Percentiles rank a stretch among this genome's conserved stretches.
These are phyloP conservation scores for Garra rufa DNA, from an alignment of 2,113 vertebrate species.

Conservation along the genomic window DNA sequence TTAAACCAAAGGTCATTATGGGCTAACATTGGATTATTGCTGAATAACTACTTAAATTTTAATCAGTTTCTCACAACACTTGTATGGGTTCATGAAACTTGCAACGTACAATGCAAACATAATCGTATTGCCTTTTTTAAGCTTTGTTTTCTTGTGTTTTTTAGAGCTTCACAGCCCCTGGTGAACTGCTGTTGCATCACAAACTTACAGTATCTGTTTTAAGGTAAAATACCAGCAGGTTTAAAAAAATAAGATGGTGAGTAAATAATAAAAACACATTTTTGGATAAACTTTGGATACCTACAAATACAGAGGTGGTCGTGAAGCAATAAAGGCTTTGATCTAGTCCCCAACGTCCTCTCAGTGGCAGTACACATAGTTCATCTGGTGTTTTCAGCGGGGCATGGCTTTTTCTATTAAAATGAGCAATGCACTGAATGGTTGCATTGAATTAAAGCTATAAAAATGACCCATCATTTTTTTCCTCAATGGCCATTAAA, in stretches of 20 bases:
- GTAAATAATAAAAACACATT: not conserved
- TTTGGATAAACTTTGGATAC: not conserved
- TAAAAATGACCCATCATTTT: slow-evolving; percentile 40
- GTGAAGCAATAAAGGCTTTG: not conserved
- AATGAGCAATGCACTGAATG: slow-evolving; percentile 30
- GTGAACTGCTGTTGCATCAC: not conserved
- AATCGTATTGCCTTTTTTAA: not conserved
- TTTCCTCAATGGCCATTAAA: slow-evolving; percentile 38
- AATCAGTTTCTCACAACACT: not conserved
- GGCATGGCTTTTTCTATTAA: not conserved
- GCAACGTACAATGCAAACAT: not conserved
- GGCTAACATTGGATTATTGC: too few relatives aligned
- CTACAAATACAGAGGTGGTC: not conserved
- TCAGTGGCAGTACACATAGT: not conserved
- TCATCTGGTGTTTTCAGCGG: not conserved
- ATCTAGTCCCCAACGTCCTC: not conserved
- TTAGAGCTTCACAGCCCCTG: not conserved
- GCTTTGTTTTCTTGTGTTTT: not conserved
- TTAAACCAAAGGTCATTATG: not conserved
- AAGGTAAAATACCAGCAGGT: not conserved
- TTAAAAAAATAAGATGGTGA: not conserved
- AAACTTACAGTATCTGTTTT: not conserved
- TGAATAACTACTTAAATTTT: not conserved
- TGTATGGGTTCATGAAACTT: not conserved
- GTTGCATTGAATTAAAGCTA: slow-evolving; percentile 51